phyloP scores from a whole-genome alignment of 2,888 invertebrate genomes.

The Syritta pipiens region DNA sequence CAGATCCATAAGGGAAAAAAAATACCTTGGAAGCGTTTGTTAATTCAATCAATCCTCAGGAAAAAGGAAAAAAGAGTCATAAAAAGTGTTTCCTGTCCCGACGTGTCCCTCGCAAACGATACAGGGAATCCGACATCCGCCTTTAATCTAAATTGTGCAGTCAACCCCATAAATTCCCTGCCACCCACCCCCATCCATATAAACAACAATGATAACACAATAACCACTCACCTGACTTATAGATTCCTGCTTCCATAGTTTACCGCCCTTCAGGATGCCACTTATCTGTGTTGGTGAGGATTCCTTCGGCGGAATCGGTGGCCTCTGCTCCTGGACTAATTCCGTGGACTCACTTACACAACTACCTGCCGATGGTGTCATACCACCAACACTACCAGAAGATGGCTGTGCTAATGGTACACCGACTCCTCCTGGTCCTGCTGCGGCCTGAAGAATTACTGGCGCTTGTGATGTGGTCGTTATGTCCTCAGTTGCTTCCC shows the following conservation, averaged over 20 bases:
- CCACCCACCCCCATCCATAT: neutral
- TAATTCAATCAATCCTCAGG: too few species aligned
- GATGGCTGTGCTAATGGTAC: too few species aligned
- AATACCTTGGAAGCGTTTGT: too few species aligned
- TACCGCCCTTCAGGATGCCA: conserved; percentile 89
- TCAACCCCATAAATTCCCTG: conserved; percentile 23
- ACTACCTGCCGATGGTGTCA: conserved; percentile 26
- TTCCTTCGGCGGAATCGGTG: conserved; percentile 78
- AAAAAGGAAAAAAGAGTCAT: too few species aligned
- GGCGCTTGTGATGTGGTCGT: conserved; percentile 60
- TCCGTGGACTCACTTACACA: conserved; percentile 61
- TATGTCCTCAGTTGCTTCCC: conserved; percentile 77
- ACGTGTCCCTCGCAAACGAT: neutral
- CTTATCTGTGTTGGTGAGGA: conserved; percentile 83
- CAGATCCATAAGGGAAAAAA: too few species aligned
- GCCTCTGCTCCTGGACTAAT: conserved; percentile 73
- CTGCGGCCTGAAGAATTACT: conserved; percentile 52
- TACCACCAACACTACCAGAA: too few species aligned
- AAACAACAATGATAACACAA: conserved; percentile 56
- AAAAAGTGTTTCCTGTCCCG: too few species aligned
- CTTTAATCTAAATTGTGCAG: conserved; percentile 55
- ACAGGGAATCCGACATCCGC: conserved; percentile 7
- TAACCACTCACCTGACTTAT: conserved; percentile 80
- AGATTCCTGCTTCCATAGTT: conserved; percentile 85
- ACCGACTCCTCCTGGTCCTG: conserved; percentile 36